Conservation (phyloP, 2,888 invertebrate genomes). For the Cryptus armator region DNA sequence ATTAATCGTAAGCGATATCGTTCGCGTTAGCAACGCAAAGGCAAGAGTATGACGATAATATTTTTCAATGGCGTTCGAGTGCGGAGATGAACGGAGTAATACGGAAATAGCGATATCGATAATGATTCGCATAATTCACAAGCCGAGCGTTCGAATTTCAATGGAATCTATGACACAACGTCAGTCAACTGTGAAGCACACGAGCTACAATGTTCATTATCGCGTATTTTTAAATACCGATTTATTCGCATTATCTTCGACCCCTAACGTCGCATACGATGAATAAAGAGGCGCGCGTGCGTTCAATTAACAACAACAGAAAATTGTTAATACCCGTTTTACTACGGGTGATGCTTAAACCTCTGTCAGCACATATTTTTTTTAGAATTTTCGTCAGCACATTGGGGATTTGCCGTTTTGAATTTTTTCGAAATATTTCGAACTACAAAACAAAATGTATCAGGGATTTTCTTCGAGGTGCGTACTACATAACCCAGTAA, state of each 20-base stretch:
- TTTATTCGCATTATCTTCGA: background rate
- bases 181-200: background rate
- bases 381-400: too few relatives aligned
- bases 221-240: background rate
- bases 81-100: background rate
- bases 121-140: background rate
- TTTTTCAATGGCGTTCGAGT: background rate
- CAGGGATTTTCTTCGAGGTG: too few relatives aligned
- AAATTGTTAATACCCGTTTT: background rate
- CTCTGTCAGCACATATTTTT: too few relatives aligned
- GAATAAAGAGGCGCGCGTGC: background rate
- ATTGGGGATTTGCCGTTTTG: too few relatives aligned
- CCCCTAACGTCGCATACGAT: background rate
- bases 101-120: constrained; percentile 11
- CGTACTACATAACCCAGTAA: too few relatives aligned
- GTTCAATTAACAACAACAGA: background rate
- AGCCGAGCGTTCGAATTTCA: background rate
- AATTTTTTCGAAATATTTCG: too few relatives aligned
- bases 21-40: background rate
- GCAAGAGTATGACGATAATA: background rate
- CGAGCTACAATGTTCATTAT: background rate
- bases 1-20: background rate
- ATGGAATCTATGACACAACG: background rate
- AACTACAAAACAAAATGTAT: too few relatives aligned
- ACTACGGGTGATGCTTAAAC: too few relatives aligned